phyloP scores from a whole-genome alignment of 2,113 vertebrate species.

The Pygoscelis adeliae region DNA sequence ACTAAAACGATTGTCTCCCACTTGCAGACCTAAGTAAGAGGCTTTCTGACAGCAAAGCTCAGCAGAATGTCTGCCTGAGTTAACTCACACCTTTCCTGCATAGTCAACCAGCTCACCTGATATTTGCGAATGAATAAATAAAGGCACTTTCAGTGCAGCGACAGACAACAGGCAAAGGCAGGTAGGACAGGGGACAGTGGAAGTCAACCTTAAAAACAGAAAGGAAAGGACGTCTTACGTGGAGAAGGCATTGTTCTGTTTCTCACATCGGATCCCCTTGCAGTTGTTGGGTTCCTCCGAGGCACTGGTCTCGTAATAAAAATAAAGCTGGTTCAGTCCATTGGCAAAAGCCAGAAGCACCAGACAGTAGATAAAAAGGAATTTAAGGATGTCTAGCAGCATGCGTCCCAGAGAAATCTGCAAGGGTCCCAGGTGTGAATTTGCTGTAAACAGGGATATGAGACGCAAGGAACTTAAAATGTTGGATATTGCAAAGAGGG shows the following conservation, averaged over 20 bases:
- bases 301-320: conserved; percentile 96
- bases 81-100: neutral
- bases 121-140: neutral
- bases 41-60: neutral
- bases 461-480: conserved; percentile 97
- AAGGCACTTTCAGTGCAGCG: neutral
- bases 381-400: conserved; percentile 99
- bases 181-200: neutral
- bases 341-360: conserved; percentile 96
- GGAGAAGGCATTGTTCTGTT: conserved; percentile 98
- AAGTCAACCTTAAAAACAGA: neutral
- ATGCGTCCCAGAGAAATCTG: conserved; percentile 98
- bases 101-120: neutral
- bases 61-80: conserved; percentile 9
- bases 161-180: neutral
- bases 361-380: conserved; percentile 99
- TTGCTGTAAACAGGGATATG: conserved; percentile 98
- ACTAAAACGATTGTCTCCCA: neutral
- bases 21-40: neutral
- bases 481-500: conserved; percentile 97
- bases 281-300: conserved; percentile 95
- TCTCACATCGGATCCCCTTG: conserved; percentile 96
- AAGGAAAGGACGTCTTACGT: conserved; percentile 82
- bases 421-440: conserved; percentile 96
- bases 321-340: conserved; percentile 95